Base-by-base conservation (phyloP, 2,888 invertebrate genomes). In the Lacanobia wlatinum region DNA sequence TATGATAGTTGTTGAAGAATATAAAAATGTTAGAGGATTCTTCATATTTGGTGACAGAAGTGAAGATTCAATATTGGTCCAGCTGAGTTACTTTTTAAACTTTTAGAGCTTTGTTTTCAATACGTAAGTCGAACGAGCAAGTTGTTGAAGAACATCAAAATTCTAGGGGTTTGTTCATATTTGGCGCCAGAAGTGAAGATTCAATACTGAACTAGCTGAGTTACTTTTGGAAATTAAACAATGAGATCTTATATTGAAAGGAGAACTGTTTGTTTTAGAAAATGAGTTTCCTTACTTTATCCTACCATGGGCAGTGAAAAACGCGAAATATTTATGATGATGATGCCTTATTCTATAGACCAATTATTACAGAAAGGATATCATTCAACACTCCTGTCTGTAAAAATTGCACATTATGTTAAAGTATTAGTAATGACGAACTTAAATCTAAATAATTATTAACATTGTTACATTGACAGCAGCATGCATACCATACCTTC, bases 401-500 rank as follows among this genome's bases (percentile, higher is more conserved):
- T 12, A 48, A 5, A 16, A 52, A 34, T 46, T 10, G 14, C 16
- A 75, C 10, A 50, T 18, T 3, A 40, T 40, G 14, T 40, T 3
- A 56, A 12, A 38, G 16, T 52, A 48, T 61, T 55, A 70, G 60
- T 72, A 52, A 40, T 12, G 28, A 53, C 55, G 60, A 63, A 18
- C 70, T 70, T 81, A 80, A 3, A 52, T 10, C 23, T 76, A 76
- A 64, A 46, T 53, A 70, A 73, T 53, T 53, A 55, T 82, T 40
- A 59, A 34, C 14, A 50, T 50, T 21, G 53, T 72, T 53, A 73
- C 63, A 70, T 58, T n/a, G 23, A 64, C 64, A 67, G 67, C 74
- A 34, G 43, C 83, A 79, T 85, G 85, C 80, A 70, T 77, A 84
- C 83, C 56, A 34, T 75, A 80, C 80, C 85, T 83, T 67, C 16